Conservation (phyloP, 2,113 vertebrate species). For the Regulus satrapa region DNA sequence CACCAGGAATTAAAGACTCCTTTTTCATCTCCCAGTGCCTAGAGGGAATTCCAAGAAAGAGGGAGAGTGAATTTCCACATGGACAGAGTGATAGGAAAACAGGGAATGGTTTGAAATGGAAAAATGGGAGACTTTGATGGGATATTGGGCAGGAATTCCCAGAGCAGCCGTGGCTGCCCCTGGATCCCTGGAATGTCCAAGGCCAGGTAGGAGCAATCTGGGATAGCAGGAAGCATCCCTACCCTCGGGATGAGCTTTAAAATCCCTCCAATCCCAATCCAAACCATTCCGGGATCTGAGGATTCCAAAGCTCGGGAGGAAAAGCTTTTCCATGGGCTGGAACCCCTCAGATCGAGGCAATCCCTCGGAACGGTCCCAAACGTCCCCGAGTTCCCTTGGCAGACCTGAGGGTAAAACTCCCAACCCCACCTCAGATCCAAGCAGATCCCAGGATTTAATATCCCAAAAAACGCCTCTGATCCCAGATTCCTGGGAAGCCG, state of each 20-base stretch:
- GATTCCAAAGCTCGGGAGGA: background rate
- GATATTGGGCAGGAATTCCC: background rate
- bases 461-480: rapidly evolving
- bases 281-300: rapidly evolving
- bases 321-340: background rate
- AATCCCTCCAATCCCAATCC: background rate
- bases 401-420: too few species aligned
- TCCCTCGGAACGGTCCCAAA: rapidly evolving
- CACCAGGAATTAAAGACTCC: too few species aligned
- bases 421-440: rapidly evolving
- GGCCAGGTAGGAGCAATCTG: rapidly evolving
- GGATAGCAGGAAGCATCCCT: background rate
- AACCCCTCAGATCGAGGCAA: rapidly evolving
- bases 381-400: rapidly evolving
- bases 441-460: background rate
- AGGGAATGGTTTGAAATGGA: too few species aligned
- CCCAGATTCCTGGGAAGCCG: background rate
- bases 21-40: too few species aligned
- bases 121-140: too few species aligned
- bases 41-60: too few species aligned
- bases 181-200: background rate
- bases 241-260: background rate
- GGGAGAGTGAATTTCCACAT: too few species aligned
- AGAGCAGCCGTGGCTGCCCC: background rate
- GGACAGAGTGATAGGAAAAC: too few species aligned